A percentile compares a stretch with the other conserved stretches of the same genome.
These are phyloP conservation scores for Drosophila funebris DNA, from an alignment of 1,140 invertebrate genomes.

Conservation along the genomic window DNA sequence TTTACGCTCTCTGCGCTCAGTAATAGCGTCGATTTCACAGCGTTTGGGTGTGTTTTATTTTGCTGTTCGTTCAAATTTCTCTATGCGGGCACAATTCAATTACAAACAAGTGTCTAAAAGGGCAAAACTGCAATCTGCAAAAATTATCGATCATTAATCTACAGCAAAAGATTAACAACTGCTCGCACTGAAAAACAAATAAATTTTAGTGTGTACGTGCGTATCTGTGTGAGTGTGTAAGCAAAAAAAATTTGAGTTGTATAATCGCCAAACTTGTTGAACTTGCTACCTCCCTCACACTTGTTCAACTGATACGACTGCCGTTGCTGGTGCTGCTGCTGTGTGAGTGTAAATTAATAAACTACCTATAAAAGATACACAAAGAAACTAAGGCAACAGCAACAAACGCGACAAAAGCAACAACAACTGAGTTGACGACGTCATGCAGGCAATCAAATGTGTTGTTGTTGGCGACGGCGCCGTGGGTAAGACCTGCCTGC, in stretches of 20 bases:
- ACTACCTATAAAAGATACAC: constrained; percentile 41
- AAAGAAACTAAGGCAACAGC: constrained; percentile 39
- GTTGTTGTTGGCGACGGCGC: constrained; percentile 97
- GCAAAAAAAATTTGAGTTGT: constrained; percentile 62
- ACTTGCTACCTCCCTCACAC: constrained; percentile 38
- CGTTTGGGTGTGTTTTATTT: constrained; percentile 75
- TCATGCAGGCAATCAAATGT: constrained; percentile 97
- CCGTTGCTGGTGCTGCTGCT: background rate
- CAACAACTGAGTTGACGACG: constrained; percentile 31
- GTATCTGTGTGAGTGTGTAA: constrained; percentile 49
- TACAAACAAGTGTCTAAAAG: constrained; percentile 27
- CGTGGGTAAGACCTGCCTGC: constrained; percentile 98
- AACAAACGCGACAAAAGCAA: constrained; percentile 28
- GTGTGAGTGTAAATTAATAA: constrained; percentile 50
- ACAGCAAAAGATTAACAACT: constrained; percentile 28
- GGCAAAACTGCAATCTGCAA: constrained; percentile 14
- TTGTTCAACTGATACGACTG: background rate
- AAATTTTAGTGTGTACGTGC: constrained; percentile 1
- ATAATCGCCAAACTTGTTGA: constrained; percentile 70
- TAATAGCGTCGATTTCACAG: constrained; percentile 68
- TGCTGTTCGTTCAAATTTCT: constrained; percentile 36
- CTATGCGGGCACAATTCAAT: constrained; percentile 20
- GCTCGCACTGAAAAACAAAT: constrained; percentile 7
- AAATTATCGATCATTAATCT: constrained; percentile 19
- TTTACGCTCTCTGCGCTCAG: constrained; percentile 50